A percentile compares a stretch with the other conserved stretches of the same genome.
These are phyloP conservation scores for Sylvia borin DNA, from an alignment of 2,797 vertebrate genomes.

Conservation along the genomic window DNA sequence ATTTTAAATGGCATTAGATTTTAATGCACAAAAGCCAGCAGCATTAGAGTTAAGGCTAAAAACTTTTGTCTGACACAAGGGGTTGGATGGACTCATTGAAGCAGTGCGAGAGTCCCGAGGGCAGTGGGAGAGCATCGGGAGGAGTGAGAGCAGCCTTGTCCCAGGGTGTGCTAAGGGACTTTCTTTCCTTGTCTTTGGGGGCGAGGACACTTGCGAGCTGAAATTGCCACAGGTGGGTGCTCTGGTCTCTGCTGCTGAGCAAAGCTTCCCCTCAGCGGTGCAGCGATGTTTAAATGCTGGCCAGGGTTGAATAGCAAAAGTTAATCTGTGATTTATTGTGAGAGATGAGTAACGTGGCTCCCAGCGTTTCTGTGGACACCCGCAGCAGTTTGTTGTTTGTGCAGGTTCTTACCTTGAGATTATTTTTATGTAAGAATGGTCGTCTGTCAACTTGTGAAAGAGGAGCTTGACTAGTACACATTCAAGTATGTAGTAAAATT, in stretches of 20 bases:
- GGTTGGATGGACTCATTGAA: not conserved
- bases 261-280: fast-evolving
- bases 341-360: fast-evolving
- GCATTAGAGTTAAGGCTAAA: not conserved
- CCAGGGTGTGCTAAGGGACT: fast-evolving
- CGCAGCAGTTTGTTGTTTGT: not conserved
- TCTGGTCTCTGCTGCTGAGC: not conserved
- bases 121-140: fast-evolving
- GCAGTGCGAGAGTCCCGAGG: not conserved
- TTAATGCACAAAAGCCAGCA: not conserved
- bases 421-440: not conserved
- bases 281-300: not conserved
- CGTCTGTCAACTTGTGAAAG: not conserved
- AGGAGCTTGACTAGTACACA: not conserved
- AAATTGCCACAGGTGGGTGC: fast-evolving
- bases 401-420: not conserved
- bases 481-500: not conserved
- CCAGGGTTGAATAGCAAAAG: not conserved
- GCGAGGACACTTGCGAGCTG: fast-evolving
- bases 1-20: not conserved
- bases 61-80: not conserved
- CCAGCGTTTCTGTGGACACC: not conserved
- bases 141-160: fast-evolving
- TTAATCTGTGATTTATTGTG: fast-evolving
- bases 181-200: no score